phyloP scores from a whole-genome alignment of 2,797 vertebrate genomes.

The Enteromius anoplus region DNA sequence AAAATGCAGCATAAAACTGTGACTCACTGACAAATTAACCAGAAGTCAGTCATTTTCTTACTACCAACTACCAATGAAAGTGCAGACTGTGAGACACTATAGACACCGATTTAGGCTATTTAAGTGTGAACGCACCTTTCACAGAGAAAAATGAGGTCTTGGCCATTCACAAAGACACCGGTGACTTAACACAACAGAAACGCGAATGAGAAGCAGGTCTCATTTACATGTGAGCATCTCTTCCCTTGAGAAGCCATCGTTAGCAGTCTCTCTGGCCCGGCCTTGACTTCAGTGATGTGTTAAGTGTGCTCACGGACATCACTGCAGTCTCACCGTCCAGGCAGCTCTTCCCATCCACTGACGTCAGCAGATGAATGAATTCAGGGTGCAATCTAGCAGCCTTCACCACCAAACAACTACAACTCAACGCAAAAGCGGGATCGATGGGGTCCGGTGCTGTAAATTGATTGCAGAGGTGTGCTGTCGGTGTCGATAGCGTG shows the following conservation, averaged over 20 bases:
- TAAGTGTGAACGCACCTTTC: background rate
- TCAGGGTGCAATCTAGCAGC: conserved; percentile 11
- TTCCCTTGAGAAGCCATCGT: conserved; percentile 40
- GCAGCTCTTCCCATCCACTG: background rate
- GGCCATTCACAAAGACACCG: background rate
- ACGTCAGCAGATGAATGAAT: conserved; percentile 25
- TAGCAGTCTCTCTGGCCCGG: background rate
- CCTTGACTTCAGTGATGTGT: background rate
- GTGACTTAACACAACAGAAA: background rate
- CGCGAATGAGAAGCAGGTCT: background rate
- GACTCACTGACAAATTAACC: background rate
- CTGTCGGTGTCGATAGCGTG: conserved; percentile 8
- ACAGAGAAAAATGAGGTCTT: background rate
- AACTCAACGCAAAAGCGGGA: background rate
- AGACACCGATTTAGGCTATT: background rate
- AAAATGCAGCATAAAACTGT: background rate
- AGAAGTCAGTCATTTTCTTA: background rate
- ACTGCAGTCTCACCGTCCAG: conserved; percentile 15
- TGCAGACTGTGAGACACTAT: background rate
- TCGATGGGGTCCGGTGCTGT: conserved; percentile 3
- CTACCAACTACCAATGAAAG: background rate
- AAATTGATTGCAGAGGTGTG: conserved; percentile 23
- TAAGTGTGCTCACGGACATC: background rate
- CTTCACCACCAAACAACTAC: background rate
- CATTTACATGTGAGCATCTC: conserved; percentile 27